Percentiles rank a stretch among this genome's conserved stretches.
Conservation (phyloP, 1,140 invertebrate species). For the Apis dorsata region DNA sequence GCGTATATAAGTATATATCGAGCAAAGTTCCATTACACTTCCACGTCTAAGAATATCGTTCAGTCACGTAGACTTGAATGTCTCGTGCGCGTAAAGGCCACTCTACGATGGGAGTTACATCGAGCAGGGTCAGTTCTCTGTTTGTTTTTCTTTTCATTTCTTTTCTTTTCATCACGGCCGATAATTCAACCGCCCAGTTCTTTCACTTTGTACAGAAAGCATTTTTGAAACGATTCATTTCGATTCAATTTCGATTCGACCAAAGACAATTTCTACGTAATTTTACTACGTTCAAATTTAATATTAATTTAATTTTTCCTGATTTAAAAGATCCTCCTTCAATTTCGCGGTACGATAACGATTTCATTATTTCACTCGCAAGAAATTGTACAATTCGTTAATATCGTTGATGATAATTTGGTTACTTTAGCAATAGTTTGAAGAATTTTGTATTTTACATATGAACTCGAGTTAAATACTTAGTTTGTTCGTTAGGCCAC, state of each 20-base stretch:
- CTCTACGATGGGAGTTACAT: constrained; percentile 19
- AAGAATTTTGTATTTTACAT: not conserved
- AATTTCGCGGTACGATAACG: not conserved
- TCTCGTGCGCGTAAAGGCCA: constrained; percentile 24
- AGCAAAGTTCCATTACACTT: constrained; percentile 20
- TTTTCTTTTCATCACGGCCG: not conserved
- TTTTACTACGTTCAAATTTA: too few species aligned
- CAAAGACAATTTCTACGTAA: not conserved
- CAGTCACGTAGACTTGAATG: constrained; percentile 41
- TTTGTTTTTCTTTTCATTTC: constrained; percentile 7
- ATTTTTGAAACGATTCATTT: constrained; percentile 4
- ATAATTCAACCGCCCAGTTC: constrained; percentile 4
- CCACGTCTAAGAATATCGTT: constrained; percentile 42
- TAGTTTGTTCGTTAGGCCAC: not conserved
- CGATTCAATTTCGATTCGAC: not conserved
- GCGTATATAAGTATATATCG: not conserved
- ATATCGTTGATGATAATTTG: not conserved
- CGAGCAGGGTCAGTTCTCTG: constrained; percentile 64
- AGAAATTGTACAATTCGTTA: not conserved
- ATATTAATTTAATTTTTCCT: too few species aligned
- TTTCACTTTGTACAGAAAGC: not conserved
- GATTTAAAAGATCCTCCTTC: too few species aligned
- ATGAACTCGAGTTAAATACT: not conserved
- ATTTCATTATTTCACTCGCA: not conserved
- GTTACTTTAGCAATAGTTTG: too few species aligned